Evolutionary conservation across 2,888 invertebrate species (phyloP).

Genomic region (Coenonympha arcania): DNA sequence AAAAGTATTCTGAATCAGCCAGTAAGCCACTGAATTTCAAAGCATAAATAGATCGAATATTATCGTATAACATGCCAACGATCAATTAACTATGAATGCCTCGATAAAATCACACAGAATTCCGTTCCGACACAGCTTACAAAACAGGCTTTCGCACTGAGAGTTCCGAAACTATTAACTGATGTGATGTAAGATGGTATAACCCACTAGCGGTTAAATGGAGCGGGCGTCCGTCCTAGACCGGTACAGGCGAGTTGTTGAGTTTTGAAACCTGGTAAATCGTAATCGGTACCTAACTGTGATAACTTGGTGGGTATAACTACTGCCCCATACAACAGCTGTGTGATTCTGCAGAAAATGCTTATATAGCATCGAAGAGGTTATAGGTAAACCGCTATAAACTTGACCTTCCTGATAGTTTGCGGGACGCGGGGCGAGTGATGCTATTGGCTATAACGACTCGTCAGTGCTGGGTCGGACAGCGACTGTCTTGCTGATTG

Average conservation of each 20-base stretch:
- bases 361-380: too few species aligned
- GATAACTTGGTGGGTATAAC: not conserved
- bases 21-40: too few species aligned
- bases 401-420: too few species aligned
- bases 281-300: not conserved
- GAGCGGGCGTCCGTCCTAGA: not conserved
- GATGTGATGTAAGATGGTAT: not conserved
- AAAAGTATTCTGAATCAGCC: too few species aligned
- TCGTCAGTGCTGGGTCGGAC: too few species aligned
- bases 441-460: too few species aligned
- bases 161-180: not conserved
- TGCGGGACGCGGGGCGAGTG: too few species aligned
- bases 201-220: not conserved
- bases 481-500: too few species aligned
- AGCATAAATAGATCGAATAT: too few species aligned
- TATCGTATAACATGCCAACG: not conserved
- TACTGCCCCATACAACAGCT: too few species aligned
- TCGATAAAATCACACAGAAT: not conserved
- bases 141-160: not conserved
- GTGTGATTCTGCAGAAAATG: too few species aligned
- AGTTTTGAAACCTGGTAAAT: conserved; percentile 4
- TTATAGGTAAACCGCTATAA: too few species aligned
- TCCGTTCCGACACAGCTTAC: not conserved
- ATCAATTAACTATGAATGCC: not conserved
- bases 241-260: not conserved